Evolutionary conservation across 2,113 vertebrate species (phyloP).

Genomic region (Pomatostomus ruficeps): DNA sequence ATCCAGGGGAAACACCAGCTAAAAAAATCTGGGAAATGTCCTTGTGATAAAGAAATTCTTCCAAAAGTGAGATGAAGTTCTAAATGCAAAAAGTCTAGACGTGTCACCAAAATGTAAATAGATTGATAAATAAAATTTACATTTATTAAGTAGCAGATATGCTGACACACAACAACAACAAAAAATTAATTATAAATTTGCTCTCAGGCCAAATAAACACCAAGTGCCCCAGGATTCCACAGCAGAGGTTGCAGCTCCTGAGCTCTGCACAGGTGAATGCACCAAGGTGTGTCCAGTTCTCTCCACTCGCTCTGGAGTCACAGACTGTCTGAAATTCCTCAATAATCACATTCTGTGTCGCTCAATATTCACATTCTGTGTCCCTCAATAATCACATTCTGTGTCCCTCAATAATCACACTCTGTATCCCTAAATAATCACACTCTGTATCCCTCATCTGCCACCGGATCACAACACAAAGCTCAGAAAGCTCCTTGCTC

Average conservation of each 20-base stretch:
- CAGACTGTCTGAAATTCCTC: background rate
- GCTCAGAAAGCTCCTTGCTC: background rate
- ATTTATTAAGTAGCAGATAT: background rate
- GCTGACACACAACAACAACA: too few species aligned
- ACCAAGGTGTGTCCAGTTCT: background rate
- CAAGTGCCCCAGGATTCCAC: background rate
- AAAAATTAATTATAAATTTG: too few species aligned
- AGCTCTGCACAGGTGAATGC: background rate
- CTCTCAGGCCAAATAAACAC: background rate
- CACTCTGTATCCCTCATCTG: background rate
- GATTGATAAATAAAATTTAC: background rate
- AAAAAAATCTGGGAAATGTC: background rate
- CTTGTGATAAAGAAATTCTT: background rate
- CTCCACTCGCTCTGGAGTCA: background rate
- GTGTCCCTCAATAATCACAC: background rate
- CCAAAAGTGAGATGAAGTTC: background rate
- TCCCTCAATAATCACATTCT: background rate
- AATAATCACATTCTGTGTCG: background rate
- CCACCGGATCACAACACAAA: background rate
- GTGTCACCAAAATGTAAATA: background rate
- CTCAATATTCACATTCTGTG: background rate
- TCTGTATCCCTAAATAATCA: too few species aligned
- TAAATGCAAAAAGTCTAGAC: background rate
- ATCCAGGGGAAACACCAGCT: background rate
- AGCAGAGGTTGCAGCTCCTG: background rate